Evolutionary conservation across 2,888 invertebrate species (phyloP).

Genomic region (Zele albiditarsus): DNA sequence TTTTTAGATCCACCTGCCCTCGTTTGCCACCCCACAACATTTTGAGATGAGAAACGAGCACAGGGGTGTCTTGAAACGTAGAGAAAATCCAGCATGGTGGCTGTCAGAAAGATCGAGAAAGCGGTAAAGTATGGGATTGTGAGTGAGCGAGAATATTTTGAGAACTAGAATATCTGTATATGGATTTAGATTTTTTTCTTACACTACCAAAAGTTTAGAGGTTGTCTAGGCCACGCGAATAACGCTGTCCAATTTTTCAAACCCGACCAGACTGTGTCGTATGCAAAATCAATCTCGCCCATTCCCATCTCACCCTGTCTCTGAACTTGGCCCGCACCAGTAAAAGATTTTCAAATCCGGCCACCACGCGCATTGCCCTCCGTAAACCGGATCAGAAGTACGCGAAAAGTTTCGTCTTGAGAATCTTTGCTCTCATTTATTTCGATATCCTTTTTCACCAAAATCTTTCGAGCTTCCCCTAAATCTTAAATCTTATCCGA

Average conservation of each 20-base stretch:
- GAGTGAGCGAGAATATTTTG: slow-evolving; percentile 48
- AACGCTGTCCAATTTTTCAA: slow-evolving; percentile 73
- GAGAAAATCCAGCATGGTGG: slow-evolving; percentile 30
- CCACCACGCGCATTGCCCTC: slow-evolving; percentile 53
- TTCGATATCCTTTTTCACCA: slow-evolving; percentile 12
- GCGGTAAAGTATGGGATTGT: slow-evolving; percentile 25
- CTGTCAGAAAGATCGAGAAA: slow-evolving; percentile 43
- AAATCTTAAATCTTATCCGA: not conserved
- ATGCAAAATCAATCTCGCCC: slow-evolving; percentile 73
- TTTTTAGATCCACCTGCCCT: slow-evolving; percentile 34
- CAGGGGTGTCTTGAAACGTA: slow-evolving; percentile 38
- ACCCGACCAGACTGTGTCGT: slow-evolving; percentile 73
- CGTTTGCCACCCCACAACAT: slow-evolving; percentile 54
- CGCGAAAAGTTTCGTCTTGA: slow-evolving; percentile 34
- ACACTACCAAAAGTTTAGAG: slow-evolving; percentile 23
- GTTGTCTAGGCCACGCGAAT: slow-evolving; percentile 41
- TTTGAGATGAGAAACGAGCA: slow-evolving; percentile 55
- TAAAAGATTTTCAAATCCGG: slow-evolving; percentile 62
- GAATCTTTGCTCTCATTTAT: slow-evolving; percentile 27
- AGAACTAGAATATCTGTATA: slow-evolving; percentile 42
- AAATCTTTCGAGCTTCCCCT: slow-evolving; percentile 12
- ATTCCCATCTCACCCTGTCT: slow-evolving; percentile 40
- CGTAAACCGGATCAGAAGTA: slow-evolving; percentile 53
- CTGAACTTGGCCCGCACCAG: slow-evolving; percentile 3
- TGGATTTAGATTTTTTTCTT: not conserved